Evolutionary conservation across 2,113 vertebrate species (phyloP), one percentile per base, ranked within the genome.

Genomic region (Lepisosteus oculatus): DNA sequence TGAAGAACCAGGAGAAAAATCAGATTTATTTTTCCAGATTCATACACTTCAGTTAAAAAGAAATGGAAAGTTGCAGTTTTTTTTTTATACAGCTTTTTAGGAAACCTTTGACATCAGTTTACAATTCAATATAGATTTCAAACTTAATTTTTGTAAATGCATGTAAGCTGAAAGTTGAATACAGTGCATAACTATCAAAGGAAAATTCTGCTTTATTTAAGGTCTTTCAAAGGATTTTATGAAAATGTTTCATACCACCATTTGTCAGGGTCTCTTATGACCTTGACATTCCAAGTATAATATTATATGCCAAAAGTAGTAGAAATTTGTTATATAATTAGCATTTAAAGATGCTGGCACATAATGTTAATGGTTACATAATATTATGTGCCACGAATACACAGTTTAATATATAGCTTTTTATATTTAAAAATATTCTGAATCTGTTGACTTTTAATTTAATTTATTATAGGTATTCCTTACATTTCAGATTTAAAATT

Each of bases 401-500:
- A 55, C 47, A 79, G 74, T 75, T 77, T 75, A 74, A 77, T 81
- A 72, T 75, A 65, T 41, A 68, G 51, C 84, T 83, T 84, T 83
- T 79, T 92, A 79, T 89, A 85, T 87, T 85, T 89, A 90, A 83
- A 88, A 87, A 89, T 90, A 86, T 89, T 87, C 78, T 89, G 85
- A 71, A 85, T 85, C 79, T 80, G 88, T 74, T 55, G 86, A 74
- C 81, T 73, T 80, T 76, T 86, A n/a, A n/a, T n/a, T 79, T 92
- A 89, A 91, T 92, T 92, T 93, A 91, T 94, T 95, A 90, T 89
- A 86, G 91, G 76, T 93, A 90, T 91, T 92, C 81, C 89, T 85
- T 90, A 89, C 93, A 93, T 96, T 96, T 91, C 91, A 93, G 92
- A 92, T 87, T 90, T 92, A 87, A 86, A 86, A 93, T 92, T 92